Percentiles rank a stretch among this genome's conserved stretches.
These are phyloP conservation scores for Gonatopus flavifemur DNA, from an alignment of 1,140 invertebrate species.

Conservation along the genomic window DNA sequence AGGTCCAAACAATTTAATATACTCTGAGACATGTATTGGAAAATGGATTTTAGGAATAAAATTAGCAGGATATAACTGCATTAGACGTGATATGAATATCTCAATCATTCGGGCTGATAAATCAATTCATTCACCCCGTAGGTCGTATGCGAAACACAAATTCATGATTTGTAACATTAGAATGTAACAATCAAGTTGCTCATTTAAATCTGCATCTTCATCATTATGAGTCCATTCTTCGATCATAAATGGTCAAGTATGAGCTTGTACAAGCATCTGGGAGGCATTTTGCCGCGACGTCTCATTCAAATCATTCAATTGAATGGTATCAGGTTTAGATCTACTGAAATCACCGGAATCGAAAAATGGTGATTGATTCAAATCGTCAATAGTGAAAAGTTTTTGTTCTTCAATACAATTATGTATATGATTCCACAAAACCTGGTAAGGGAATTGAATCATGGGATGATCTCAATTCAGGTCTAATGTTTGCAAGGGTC, in stretches of 20 bases:
- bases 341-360: too few relatives aligned
- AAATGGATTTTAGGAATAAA: conserved; percentile 30
- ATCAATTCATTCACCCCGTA: conserved; percentile 7
- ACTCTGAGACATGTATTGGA: conserved; percentile 18
- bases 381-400: too few relatives aligned
- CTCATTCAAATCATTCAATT: too few relatives aligned
- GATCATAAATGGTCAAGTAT: conserved; percentile 15
- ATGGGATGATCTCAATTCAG: conserved; percentile 2
- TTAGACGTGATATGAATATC: conserved; percentile 14
- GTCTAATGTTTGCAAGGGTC: conserved; percentile 9
- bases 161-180: conserved; percentile 25
- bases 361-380: too few relatives aligned
- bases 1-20: conserved; percentile 25
- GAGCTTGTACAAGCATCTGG: conserved; percentile 11
- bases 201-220: conserved; percentile 6
- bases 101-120: conserved; percentile 20
- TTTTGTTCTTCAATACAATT: too few relatives aligned
- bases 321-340: too few relatives aligned
- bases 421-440: conserved; percentile 4
- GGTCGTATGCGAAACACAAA: conserved; percentile 23
- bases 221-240: conserved; percentile 9
- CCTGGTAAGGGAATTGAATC: not conserved
- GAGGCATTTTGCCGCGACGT: conserved; percentile 10
- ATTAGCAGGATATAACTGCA: conserved; percentile 9
- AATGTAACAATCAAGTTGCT: conserved; percentile 9